Percentiles rank a stretch among this genome's conserved stretches.
These are phyloP conservation scores for Eolophus roseicapilla DNA, from an alignment of 2,113 vertebrate species.

Conservation along the genomic window DNA sequence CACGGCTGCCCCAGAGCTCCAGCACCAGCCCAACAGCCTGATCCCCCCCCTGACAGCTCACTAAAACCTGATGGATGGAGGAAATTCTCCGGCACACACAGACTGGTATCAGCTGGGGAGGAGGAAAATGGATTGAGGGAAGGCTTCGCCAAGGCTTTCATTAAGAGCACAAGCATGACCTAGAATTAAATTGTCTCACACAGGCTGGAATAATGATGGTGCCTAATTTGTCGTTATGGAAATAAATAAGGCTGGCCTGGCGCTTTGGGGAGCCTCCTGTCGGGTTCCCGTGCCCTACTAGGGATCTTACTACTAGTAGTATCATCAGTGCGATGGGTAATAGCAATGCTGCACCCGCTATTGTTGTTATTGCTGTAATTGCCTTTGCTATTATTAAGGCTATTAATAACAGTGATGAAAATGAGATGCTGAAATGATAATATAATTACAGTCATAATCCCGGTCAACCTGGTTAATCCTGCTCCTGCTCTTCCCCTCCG, in stretches of 20 bases:
- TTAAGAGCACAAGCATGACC: slow-evolving; percentile 53
- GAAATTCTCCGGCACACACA: not conserved
- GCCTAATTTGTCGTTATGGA: slow-evolving; percentile 56
- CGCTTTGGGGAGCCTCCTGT: slow-evolving; percentile 40
- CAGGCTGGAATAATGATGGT: slow-evolving; percentile 54
- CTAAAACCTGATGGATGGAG: slow-evolving; percentile 27
- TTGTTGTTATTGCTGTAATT: slow-evolving; percentile 46
- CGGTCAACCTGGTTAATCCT: slow-evolving; percentile 43
- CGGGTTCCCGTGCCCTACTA: not conserved
- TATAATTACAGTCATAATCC: slow-evolving; percentile 45
- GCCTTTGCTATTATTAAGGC: slow-evolving; percentile 44
- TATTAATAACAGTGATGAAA: slow-evolving; percentile 35
- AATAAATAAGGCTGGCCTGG: slow-evolving; percentile 64
- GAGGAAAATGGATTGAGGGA: slow-evolving; percentile 57
- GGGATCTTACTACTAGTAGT: slow-evolving; percentile 5
- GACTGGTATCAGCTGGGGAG: slow-evolving; percentile 33
- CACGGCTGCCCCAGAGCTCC: not conserved
- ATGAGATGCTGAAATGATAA: not conserved
- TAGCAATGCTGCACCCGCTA: not conserved
- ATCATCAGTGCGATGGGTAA: not conserved
- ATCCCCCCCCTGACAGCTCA: not conserved
- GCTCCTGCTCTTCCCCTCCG: not conserved
- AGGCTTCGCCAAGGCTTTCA: slow-evolving; percentile 62
- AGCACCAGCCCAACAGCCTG: not conserved
- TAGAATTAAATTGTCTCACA: slow-evolving; percentile 64